phyloP scores from a whole-genome alignment of 1,140 invertebrate species.

The Apis mellifera region DNA sequence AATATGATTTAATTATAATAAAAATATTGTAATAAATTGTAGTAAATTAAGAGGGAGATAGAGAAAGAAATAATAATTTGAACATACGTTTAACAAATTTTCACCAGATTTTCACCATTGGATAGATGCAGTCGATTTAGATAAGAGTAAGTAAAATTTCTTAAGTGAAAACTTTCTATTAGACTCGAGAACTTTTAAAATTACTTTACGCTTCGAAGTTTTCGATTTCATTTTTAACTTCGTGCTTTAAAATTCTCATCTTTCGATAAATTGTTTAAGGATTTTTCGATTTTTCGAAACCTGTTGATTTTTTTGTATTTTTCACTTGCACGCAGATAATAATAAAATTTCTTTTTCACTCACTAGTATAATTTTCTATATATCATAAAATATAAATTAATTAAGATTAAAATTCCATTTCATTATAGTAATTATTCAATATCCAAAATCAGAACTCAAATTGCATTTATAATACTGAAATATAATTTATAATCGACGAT shows the following conservation, averaged over 20 bases:
- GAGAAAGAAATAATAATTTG: not conserved
- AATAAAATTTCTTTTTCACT: too few relatives aligned
- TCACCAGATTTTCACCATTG: not conserved
- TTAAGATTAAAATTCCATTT: too few relatives aligned
- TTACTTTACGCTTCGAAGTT: not conserved
- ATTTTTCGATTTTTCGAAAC: not conserved
- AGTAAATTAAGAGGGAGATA: too few relatives aligned
- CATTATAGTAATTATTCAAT: too few relatives aligned
- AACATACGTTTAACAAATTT: not conserved
- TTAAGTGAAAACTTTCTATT: not conserved
- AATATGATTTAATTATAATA: too few relatives aligned
- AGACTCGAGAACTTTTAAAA: not conserved
- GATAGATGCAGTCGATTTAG: not conserved
- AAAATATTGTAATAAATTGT: too few relatives aligned
- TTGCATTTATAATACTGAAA: too few relatives aligned
- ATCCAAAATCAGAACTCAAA: too few relatives aligned
- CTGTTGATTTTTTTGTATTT: not conserved
- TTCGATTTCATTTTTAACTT: not conserved
- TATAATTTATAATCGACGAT: too few relatives aligned
- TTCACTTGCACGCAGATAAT: not conserved
- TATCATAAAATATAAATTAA: too few relatives aligned
- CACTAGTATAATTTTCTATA: too few relatives aligned
- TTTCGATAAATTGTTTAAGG: not conserved
- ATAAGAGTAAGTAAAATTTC: not conserved
- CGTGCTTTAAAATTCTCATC: not conserved